These are phyloP conservation scores for Euwallacea fornicatus DNA, from an alignment of 1,140 invertebrate species.

Conservation along the genomic window DNA sequence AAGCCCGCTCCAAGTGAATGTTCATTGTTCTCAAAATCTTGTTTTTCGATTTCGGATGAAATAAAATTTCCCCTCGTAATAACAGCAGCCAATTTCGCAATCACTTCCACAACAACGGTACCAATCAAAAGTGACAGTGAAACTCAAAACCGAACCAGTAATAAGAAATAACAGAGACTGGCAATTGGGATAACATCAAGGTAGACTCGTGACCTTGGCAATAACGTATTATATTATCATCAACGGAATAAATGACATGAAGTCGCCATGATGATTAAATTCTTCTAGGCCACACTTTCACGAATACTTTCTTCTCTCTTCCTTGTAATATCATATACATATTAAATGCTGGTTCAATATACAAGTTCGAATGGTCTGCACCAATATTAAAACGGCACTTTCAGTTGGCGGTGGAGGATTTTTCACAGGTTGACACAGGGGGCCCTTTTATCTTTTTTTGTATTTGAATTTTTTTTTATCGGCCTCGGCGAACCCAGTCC, in stretches of 20 bases:
- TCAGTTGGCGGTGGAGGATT: too few relatives aligned
- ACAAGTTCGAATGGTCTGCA: too few relatives aligned
- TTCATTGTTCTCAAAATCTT: background rate
- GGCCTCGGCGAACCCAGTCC: too few relatives aligned
- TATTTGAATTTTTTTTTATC: too few relatives aligned
- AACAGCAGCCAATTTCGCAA: slow-evolving; percentile 3
- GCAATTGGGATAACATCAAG: slow-evolving; percentile 1
- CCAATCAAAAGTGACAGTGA: slow-evolving; percentile 5
- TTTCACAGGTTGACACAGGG: too few relatives aligned
- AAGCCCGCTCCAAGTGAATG: too few relatives aligned
- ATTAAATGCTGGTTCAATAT: too few relatives aligned
- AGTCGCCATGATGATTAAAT: slow-evolving; percentile 22
- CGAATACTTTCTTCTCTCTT: background rate
- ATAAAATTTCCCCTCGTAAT: slow-evolving; percentile 3
- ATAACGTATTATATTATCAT: slow-evolving; percentile 22
- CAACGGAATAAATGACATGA: slow-evolving; percentile 20
- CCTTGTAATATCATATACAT: too few relatives aligned
- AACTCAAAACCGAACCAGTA: slow-evolving; percentile 2
- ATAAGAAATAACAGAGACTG: background rate
- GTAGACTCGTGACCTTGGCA: slow-evolving; percentile 20
- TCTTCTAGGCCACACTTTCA: slow-evolving; percentile 24
- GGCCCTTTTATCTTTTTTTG: too few relatives aligned
- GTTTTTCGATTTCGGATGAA: background rate
- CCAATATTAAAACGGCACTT: too few relatives aligned
- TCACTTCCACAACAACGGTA: background rate